Conservation (phyloP, 2,888 invertebrate species). For the Bhutanitis thaidina region DNA sequence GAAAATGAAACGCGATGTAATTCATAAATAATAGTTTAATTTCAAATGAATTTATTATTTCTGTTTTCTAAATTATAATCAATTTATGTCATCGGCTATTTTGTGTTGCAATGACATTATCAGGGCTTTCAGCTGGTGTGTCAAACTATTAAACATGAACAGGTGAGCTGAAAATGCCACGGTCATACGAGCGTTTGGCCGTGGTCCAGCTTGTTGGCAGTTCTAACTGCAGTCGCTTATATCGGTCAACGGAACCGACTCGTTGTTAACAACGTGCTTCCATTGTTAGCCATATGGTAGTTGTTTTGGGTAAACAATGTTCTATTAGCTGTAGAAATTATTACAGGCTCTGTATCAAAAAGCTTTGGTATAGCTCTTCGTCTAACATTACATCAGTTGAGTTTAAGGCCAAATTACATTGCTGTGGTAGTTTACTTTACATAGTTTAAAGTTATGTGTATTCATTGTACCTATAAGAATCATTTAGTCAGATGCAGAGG, state of each 20-base stretch:
- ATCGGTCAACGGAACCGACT: constrained; percentile 3
- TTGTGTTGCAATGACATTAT: constrained; percentile 8
- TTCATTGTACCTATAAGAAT: too few relatives aligned
- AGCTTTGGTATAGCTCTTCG: too few relatives aligned
- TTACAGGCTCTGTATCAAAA: background rate
- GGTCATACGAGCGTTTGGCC: constrained; percentile 38
- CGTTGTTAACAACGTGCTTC: constrained; percentile 4
- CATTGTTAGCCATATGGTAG: background rate
- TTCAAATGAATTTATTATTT: too few relatives aligned
- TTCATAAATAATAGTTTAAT: too few relatives aligned
- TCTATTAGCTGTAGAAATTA: background rate
- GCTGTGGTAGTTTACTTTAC: too few relatives aligned
- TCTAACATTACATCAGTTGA: too few relatives aligned
- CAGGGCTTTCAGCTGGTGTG: constrained; percentile 10
- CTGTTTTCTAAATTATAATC: too few relatives aligned
- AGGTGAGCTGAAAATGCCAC: constrained; percentile 38
- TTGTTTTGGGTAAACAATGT: background rate
- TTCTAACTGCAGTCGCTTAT: constrained; percentile 7
- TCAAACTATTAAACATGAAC: constrained; percentile 24
- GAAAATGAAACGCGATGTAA: too few relatives aligned
- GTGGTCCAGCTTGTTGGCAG: constrained; percentile 31
- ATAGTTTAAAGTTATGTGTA: too few relatives aligned
- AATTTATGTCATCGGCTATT: background rate
- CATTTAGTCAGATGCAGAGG: too few relatives aligned
- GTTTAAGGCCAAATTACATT: too few relatives aligned